Evolutionary conservation across 2,113 vertebrate species (phyloP), one percentile per base, ranked within the genome.

Genomic region (Perca fluviatilis): DNA sequence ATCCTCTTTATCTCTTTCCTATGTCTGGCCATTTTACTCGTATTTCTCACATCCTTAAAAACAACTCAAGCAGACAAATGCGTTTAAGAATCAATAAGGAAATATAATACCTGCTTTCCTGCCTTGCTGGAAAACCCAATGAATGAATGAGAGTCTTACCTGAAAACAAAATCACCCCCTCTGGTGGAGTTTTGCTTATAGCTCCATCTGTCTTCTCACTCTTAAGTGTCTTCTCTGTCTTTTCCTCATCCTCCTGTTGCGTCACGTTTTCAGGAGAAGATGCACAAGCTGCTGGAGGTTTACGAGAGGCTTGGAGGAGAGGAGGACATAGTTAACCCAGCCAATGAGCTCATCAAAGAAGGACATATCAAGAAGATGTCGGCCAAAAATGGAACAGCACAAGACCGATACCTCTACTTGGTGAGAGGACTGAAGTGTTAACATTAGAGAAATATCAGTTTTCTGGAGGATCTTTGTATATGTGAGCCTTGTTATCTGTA

Each of bases 321-420:
- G 85, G 98, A 99, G 70, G 97, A 99, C 88, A 99, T 99, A 4
- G 98, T 99, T 53, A 99, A 99, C 86, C 98, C 98, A 0, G 97
- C 98, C 82, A 99, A 99, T 4, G 98, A 99, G 84, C 96, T 99
- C 80, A 98, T 99, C 90, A 99, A 99, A 93, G 98, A 99, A 88
- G 98, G 98, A 9, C 97, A 96, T 23, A 98, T 99, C 88, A 97
- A 97, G 94, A 99, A 99, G 86, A 96, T 99, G 87, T 99, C 98
- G 0, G 98, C 98, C 82, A 99, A 99, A 94, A 99, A 98, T 0
- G 98, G 98, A 84, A 97, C 97, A 0, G 95, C 97, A 0, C 98
- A 99, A 94, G 98, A 99, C 91, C 91, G 98, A 65, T 98, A 99
- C 85, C 96, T 99, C 83, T 99, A 98, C 87, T 89, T 99, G 97